Base-by-base conservation (phyloP, 2,113 vertebrate genomes). In the Dissostichus mawsoni region DNA sequence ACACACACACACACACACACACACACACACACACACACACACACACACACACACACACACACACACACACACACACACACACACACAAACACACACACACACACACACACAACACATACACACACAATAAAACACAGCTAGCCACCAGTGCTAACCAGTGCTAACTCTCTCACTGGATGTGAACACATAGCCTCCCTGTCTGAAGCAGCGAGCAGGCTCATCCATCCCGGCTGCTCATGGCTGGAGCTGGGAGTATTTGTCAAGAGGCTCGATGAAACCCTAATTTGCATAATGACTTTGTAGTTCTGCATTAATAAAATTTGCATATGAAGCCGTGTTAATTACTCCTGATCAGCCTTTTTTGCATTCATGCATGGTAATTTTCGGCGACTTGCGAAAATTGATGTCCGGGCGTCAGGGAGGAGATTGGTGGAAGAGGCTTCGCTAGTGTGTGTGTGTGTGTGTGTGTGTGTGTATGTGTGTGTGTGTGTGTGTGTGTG, bases 221-320 rank as follows among this genome's bases (percentile, higher is more conserved):
- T 95, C 94, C 85, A 87, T 95, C 88, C 85, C 82, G 92, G 84
- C 90, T 91, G 91, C 84, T 84, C 55, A 95, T 96, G 97, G 96
- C 96, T 97, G 96, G 94, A 94, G 96, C 97, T 95, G 95, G 96
- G 96, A 98, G 98, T 98, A 98, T 99, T 98, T 98, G 97, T 98
- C 97, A 98, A 98, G 97, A 99, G 97, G 98, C 97, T 98, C 96
- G 96, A 97, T 96, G 96, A 97, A 98, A 96, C 96, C 96, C 96
- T 96, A 94, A 98, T 99, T 98, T 98, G 97, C 98, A 99, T 99
- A 98, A 99, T 98, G 97, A 99, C 97, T 99, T 98, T 99, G 98
- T 98, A 98, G 97, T 99, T 98, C 97, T 98, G 97, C 97, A 98
- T 99, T 98, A 99, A 98, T 98, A 98, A 97, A 97, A 98, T 99